These are phyloP conservation scores for Calliopsis andreniformis DNA, from an alignment of 1,140 invertebrate genomes.

Conservation along the genomic window DNA sequence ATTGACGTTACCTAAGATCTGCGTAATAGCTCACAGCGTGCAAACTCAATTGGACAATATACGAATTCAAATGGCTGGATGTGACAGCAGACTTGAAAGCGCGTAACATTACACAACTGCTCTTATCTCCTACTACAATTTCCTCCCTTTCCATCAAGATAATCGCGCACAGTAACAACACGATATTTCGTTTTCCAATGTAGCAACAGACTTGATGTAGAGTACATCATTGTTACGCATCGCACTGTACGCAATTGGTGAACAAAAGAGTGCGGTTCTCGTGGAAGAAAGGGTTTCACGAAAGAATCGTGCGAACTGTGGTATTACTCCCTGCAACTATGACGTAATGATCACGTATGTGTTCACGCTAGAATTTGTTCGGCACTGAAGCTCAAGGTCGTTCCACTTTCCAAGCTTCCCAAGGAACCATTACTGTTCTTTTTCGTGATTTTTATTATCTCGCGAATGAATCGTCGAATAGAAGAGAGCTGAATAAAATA, in stretches of 20 bases:
- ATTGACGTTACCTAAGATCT: not conserved
- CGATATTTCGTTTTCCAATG: conserved; percentile 15
- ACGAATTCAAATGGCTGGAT: conserved; percentile 7
- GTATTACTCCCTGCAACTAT: conserved; percentile 22
- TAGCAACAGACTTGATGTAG: conserved; percentile 12
- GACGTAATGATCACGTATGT: conserved; percentile 41
- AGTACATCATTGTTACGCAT: conserved; percentile 9
- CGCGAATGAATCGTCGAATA: not conserved
- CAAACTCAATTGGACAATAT: not conserved
- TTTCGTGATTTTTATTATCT: conserved; percentile 50
- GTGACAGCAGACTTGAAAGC: conserved; percentile 5
- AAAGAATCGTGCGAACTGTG: conserved; percentile 41
- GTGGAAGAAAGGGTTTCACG: conserved; percentile 14
- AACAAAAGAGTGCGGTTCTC: conserved; percentile 44
- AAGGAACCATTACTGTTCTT: conserved; percentile 42
- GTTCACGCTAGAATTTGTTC: conserved; percentile 34
- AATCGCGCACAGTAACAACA: not conserved
- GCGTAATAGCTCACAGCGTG: not conserved
- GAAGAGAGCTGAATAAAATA: conserved; percentile 16
- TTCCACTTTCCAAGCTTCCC: conserved; percentile 74
- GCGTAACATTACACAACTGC: not conserved
- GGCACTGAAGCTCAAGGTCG: conserved; percentile 75
- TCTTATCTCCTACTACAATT: conserved; percentile 21
- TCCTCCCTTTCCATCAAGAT: conserved; percentile 15
- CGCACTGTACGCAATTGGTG: conserved; percentile 16